Evolutionary conservation across 2,888 invertebrate species (phyloP), one percentile per base, ranked within the genome.

Genomic region (Lottia scabra): DNA sequence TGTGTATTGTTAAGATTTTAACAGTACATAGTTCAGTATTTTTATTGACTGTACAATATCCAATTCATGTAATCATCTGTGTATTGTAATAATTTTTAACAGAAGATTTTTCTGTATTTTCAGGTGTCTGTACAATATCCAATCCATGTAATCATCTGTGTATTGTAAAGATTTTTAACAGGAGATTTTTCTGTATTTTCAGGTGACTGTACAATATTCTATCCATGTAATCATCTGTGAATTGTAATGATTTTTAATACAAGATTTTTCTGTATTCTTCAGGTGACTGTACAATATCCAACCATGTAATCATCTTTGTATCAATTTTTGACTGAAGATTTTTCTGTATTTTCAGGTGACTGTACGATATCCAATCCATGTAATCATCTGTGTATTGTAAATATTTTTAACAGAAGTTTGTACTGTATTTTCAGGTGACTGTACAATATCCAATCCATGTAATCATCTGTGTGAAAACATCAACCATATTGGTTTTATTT

Each of bases 71-170:
- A 30, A 30, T 30, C 30, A 30, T 30, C 30, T 30, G 30, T 30
- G 30, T 30, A 30, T 30, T 2, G 30, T 30, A 30, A 30, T 4
- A 5, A 30, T 30, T 30, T 30, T 30, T 30, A 5, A 19, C n/a
- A n/a, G 16, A 43, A 65, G 10, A 30, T 23, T 16, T 1, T 64
- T 46, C 65, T 26, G 19, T 13, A 63, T 63, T 15, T 43, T 44
- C 30, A 44, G 27, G 27, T 30, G 19, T 6, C 26, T 46, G n/a
- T 23, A 68, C 66, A 65, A 44, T 68, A 4, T 70, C 78, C 27
- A 80, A 80, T 62, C 78, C 80, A 23, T 85, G 84, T 77, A 76
- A 80, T 46, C 82, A 84, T 68, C 44, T 71, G 45, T 84, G 85
- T 75, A 30, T 30, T 30, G 30, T 30, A 4, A 30, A 30, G 30